These are phyloP conservation scores for Macrocentrus cingulum DNA, from an alignment of 1,140 invertebrate genomes.

Conservation along the genomic window DNA sequence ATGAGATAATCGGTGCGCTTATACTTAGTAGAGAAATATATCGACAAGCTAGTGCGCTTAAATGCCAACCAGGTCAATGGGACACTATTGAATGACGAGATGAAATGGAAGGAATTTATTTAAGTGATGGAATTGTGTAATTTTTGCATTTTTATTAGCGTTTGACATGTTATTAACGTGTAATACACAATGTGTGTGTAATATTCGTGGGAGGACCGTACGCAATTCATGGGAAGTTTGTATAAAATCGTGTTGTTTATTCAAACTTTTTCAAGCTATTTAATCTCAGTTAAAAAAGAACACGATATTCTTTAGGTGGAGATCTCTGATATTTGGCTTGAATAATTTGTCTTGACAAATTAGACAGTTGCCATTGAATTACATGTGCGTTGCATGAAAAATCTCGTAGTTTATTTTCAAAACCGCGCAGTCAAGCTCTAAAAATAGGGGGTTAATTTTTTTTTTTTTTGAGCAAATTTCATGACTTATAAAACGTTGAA, in stretches of 20 bases:
- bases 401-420: constrained; percentile 1
- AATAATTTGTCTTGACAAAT: background rate
- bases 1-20: background rate
- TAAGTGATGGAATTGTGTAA: too few relatives aligned
- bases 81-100: too few relatives aligned
- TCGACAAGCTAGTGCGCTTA: background rate
- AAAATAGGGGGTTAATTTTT: too few relatives aligned
- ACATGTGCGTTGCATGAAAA: background rate
- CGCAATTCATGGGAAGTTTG: background rate
- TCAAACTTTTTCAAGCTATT: background rate
- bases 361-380: background rate
- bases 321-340: background rate
- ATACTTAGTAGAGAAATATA: background rate
- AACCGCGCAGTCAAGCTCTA: too few relatives aligned
- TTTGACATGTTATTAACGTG: too few relatives aligned
- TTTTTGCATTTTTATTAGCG: too few relatives aligned
- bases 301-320: too few relatives aligned
- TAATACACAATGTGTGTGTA: too few relatives aligned
- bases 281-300: background rate
- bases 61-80: too few relatives aligned
- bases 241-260: background rate
- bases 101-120: too few relatives aligned
- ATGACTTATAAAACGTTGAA: too few relatives aligned
- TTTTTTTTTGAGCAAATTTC: too few relatives aligned
- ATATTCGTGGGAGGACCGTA: background rate